Percentiles rank a stretch among this genome's conserved stretches.
These are phyloP conservation scores for Acanthosoma haemorrhoidale DNA, from an alignment of 2,888 invertebrate genomes.

Conservation along the genomic window DNA sequence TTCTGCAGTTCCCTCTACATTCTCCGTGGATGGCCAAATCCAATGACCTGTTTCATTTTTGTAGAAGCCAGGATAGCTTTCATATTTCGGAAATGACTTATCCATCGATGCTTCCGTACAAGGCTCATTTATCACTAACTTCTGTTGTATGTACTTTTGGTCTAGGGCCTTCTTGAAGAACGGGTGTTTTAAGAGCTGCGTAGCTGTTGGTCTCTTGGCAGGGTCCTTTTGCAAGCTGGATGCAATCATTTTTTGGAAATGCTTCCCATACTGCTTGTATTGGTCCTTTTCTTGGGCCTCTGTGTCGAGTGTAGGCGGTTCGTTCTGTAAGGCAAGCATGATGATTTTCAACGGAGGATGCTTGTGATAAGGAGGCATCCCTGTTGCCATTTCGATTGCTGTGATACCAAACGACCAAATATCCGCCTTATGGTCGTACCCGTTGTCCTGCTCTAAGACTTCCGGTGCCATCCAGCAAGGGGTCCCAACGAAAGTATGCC, in stretches of 20 bases:
- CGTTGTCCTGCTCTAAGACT: conserved; percentile 98
- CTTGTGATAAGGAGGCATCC: conserved; percentile 97
- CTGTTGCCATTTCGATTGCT: conserved; percentile 97
- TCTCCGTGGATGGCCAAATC: conserved; percentile 97
- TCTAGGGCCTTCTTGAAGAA: conserved; percentile 98
- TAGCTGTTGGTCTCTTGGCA: conserved; percentile 86
- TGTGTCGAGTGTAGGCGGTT: conserved; percentile 93
- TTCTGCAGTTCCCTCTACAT: conserved; percentile 55
- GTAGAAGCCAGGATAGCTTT: too few relatives aligned
- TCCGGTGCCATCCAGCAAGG: conserved; percentile 99
- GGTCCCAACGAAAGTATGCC: conserved; percentile 97
- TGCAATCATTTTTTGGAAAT: conserved; percentile 91
- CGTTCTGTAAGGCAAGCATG: conserved; percentile 96
- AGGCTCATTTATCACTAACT: conserved; percentile 77
- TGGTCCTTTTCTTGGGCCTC: conserved; percentile 94
- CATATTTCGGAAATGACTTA: too few relatives aligned
- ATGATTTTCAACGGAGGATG: conserved; percentile 99
- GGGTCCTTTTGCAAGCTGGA: conserved; percentile 97
- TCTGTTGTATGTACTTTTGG: conserved; percentile 79
- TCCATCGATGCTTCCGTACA: conserved; percentile 85
- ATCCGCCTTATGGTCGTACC: conserved; percentile 97
- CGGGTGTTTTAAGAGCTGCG: conserved; percentile 90
- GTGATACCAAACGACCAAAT: conserved; percentile 94
- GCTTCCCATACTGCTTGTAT: conserved; percentile 95
- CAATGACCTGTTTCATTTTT: conserved; percentile 94